Evolutionary conservation across 2,888 invertebrate species (phyloP), one percentile per base, ranked within the genome.

Genomic region (Eubasilissa splendida): DNA sequence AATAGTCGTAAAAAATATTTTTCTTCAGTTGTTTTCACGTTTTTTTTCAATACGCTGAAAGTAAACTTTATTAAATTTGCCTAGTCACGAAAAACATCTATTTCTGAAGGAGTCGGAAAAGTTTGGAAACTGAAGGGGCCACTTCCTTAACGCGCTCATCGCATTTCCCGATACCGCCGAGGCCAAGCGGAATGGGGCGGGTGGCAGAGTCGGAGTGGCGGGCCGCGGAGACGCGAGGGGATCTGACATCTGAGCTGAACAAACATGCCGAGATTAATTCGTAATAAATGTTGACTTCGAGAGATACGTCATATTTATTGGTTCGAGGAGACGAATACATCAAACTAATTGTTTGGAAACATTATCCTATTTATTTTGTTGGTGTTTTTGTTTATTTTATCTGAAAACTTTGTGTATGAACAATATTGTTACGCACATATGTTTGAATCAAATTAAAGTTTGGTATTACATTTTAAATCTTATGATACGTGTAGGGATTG

Each of bases 231-330:
- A 50, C n/a, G 42, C 59, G 63, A 56, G 42, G 59, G 59, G 52
- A 70, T 54, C 79, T 80, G 82, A 82, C 79, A 73, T 79, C 54
- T 56, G 68, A 77, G 77, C 66, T 52, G 65, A 80, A 80, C 77
- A 79, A 82, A 83, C 77, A 81, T 60, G 60, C 71, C 54, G 79
- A 77, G 83, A 83, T 83, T 83, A 83, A 81, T 83, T 83, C 77
- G 71, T 83, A 80, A 79, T 76, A 81, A 80, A 77, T 83, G 80
- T 83, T 81, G 83, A 79, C 79, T 79, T 63, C 60, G 79, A 54
- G 77, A 77, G 58, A 82, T 82, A 80, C 77, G 54, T 77, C 71
- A 66, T 79, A 74, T 80, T 78, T 78, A 77, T 78, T 71, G 77
- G 56, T 14, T 54, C 12, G 42, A 50, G 60, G 60, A 60, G 60